These are phyloP conservation scores for Ellobium chinense DNA, from an alignment of 2,888 invertebrate species.

Conservation along the genomic window DNA sequence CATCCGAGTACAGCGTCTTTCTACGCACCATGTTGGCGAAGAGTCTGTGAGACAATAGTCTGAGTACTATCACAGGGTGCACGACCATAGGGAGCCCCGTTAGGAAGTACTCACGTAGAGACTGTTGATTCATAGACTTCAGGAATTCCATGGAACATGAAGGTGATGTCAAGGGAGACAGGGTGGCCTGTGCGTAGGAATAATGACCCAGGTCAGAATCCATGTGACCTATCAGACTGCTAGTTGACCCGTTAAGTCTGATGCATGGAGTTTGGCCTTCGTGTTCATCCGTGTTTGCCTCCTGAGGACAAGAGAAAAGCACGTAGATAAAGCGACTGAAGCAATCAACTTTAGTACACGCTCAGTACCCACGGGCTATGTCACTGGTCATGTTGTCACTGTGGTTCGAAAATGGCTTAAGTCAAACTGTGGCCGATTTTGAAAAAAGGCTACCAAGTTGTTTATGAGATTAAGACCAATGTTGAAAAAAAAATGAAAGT, in stretches of 20 bases:
- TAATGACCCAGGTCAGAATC: conserved; percentile 46
- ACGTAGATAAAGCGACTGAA: no score
- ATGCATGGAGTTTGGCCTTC: conserved; percentile 60
- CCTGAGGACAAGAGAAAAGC: no score
- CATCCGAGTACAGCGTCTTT: conserved; percentile 69
- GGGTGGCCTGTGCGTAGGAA: conserved; percentile 31
- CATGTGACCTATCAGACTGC: conserved; percentile 51
- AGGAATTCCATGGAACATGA: conserved; percentile 69
- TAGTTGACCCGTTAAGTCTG: conserved; percentile 63
- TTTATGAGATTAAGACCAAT: no score
- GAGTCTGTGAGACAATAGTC: conserved; percentile 82
- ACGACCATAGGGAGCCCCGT: conserved; percentile 80
- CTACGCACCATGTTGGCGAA: conserved; percentile 81
- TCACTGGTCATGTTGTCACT: no score
- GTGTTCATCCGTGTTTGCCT: conserved; percentile 65
- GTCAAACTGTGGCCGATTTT: no score
- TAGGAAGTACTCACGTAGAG: conserved; percentile 73
- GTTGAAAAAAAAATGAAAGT: no score
- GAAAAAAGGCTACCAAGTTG: no score
- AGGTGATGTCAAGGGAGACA: conserved; percentile 68
- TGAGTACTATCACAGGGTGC: conserved; percentile 82
- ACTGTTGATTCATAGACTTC: conserved; percentile 59
- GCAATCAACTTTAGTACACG: no score
- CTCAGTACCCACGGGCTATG: no score
- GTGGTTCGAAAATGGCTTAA: no score